A percentile compares a stretch with the other conserved stretches of the same genome.
These are phyloP conservation scores for Tympanoctomys barrerae DNA, from an alignment of 2,797 vertebrate genomes.

Conservation along the genomic window DNA sequence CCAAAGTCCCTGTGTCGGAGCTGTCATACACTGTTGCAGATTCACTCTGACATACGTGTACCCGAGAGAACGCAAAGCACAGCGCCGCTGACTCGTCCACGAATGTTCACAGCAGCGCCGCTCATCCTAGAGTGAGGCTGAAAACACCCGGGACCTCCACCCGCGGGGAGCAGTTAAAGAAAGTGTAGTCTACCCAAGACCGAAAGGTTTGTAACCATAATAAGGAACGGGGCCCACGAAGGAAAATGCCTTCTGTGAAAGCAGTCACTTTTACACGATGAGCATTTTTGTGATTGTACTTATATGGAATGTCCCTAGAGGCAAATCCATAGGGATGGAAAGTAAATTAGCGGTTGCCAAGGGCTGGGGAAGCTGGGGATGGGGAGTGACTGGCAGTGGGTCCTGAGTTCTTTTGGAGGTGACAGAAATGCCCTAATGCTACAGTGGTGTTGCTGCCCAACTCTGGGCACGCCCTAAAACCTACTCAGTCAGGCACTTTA, in stretches of 20 bases:
- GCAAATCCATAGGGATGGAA: not conserved
- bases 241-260: not conserved
- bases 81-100: not conserved
- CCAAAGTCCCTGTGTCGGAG: not conserved
- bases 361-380: too few species aligned
- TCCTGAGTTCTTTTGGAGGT: not conserved
- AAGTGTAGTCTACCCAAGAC: not conserved
- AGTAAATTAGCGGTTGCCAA: not conserved
- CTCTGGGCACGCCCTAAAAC: not conserved
- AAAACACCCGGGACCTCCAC: not conserved
- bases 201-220: not conserved
- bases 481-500: not conserved
- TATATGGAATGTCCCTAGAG: not conserved
- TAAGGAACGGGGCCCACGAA: not conserved
- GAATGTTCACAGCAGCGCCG: not conserved
- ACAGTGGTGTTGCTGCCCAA: not conserved
- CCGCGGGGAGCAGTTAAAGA: not conserved
- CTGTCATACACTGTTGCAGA: not conserved
- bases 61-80: not conserved
- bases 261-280: not conserved
- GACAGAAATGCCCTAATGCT: conserved; percentile 44
- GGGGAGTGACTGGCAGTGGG: not conserved
- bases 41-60: not conserved
- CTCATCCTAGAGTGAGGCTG: not conserved
- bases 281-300: not conserved